These are phyloP conservation scores for Orchesella flavescens DNA, from an alignment of 2,888 invertebrate species.

Conservation along the genomic window DNA sequence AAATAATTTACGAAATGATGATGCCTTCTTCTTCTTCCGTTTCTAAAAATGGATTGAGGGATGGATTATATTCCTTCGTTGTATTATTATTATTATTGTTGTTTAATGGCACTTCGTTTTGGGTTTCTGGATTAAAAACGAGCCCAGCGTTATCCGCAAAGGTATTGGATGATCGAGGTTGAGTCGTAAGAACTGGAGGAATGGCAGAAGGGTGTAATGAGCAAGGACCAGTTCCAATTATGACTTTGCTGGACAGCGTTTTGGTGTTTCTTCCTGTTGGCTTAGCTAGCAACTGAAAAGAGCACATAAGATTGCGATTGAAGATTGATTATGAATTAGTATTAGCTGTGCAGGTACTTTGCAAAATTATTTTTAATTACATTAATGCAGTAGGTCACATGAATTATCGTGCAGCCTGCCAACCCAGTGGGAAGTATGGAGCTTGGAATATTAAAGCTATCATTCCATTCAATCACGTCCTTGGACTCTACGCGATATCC, in stretches of 20 bases:
- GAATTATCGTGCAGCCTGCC: constrained; percentile 22
- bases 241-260: background rate
- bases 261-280: background rate
- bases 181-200: background rate
- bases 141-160: background rate
- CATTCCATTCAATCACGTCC: constrained; percentile 8
- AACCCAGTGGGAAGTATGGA: constrained; percentile 17
- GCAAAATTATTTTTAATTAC: constrained; percentile 16
- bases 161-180: background rate
- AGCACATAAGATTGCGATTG: too few species aligned
- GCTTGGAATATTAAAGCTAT: constrained; percentile 3
- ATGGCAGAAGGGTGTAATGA: background rate
- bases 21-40: background rate
- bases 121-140: background rate
- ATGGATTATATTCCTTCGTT: constrained; percentile 13
- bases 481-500: background rate
- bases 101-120: background rate
- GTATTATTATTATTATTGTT: background rate
- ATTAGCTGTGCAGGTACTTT: too few species aligned
- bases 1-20: background rate
- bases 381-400: constrained; percentile 15
- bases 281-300: background rate
- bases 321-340: too few species aligned
- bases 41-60: constrained; percentile 36
- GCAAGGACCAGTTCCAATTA: constrained; percentile 23